These are phyloP conservation scores for Semaprochilodus insignis DNA, from an alignment of 2,797 vertebrate species.

Conservation along the genomic window DNA sequence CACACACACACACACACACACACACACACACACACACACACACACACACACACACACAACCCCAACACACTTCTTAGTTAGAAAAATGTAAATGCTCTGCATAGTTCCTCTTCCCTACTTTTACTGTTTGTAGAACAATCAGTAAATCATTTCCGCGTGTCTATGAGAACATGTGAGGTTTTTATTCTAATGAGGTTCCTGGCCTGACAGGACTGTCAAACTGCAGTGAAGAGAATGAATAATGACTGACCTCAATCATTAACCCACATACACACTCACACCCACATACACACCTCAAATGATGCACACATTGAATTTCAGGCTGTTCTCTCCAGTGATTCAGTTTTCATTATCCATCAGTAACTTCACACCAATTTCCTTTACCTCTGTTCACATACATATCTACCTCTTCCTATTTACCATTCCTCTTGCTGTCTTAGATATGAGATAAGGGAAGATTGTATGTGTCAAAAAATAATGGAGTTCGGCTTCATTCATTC, in stretches of 20 bases:
- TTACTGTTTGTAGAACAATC: not conserved
- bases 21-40: no score
- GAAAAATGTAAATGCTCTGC: not conserved
- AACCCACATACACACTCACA: not conserved
- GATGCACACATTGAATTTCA: not conserved
- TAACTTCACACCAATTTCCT: constrained; percentile 8
- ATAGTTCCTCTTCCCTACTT: not conserved
- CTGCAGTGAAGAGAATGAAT: constrained; percentile 12
- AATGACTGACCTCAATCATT: not conserved
- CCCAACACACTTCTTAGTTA: not conserved
- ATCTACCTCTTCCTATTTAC: not conserved
- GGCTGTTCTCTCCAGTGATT: not conserved
- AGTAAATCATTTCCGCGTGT: not conserved
- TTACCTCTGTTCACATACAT: not conserved
- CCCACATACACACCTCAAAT: not conserved
- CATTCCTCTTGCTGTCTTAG: not conserved
- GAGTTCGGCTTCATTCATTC: not conserved
- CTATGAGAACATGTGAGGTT: not conserved
- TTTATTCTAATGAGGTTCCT: constrained; percentile 20
- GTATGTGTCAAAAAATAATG: constrained; percentile 27
- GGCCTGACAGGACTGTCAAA: constrained; percentile 25
- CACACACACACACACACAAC: not conserved
- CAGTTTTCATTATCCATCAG: not conserved
- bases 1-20: no score
- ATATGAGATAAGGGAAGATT: constrained; percentile 4